These are phyloP conservation scores for Camelus dromedarius DNA, from an alignment of 2,113 vertebrate genomes.

Conservation along the genomic window DNA sequence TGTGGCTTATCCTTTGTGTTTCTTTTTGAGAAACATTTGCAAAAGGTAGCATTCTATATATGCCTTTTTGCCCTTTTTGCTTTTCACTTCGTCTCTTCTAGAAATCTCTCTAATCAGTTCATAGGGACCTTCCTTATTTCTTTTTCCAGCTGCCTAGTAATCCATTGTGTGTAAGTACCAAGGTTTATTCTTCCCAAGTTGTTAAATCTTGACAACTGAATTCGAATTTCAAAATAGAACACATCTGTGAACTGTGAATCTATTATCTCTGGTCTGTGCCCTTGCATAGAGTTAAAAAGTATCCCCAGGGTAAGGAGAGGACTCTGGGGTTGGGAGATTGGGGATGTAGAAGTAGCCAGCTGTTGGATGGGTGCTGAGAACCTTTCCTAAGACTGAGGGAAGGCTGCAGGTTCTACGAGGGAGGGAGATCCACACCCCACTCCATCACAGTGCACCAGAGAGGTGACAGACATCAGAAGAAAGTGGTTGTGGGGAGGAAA, in stretches of 20 bases:
- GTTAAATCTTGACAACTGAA: background rate
- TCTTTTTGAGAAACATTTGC: background rate
- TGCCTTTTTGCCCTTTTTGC: background rate
- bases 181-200: background rate
- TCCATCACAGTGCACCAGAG: background rate
- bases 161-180: background rate
- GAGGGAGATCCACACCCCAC: no score
- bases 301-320: background rate
- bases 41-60: background rate
- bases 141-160: background rate
- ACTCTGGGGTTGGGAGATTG: background rate
- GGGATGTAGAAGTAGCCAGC: background rate
- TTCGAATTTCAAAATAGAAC: background rate
- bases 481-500: background rate
- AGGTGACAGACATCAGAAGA: background rate
- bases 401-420: accelerated
- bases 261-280: background rate
- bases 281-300: background rate
- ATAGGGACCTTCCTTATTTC: background rate
- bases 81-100: background rate
- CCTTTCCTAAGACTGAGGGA: background rate
- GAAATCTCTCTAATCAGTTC: background rate
- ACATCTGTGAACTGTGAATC: background rate
- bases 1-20: background rate
- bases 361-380: background rate